phyloP scores from a whole-genome alignment of 2,113 vertebrate species.

The Scortum barcoo region DNA sequence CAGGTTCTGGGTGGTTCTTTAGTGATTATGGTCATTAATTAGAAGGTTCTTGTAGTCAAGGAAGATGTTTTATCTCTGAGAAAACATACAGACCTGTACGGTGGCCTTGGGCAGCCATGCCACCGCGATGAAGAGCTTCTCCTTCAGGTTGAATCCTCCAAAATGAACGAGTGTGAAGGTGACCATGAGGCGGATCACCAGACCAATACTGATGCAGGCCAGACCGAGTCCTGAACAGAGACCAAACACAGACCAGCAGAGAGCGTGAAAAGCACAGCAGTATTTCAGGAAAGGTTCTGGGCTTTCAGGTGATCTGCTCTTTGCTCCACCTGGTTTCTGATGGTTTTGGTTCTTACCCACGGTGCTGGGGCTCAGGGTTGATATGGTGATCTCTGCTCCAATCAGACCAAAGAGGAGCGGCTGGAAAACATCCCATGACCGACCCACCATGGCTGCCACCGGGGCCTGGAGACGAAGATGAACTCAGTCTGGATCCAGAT shows the following conservation, averaged over 20 bases:
- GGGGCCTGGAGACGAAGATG: constrained; percentile 77
- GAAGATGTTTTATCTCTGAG: background rate
- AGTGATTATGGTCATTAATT: too few species aligned
- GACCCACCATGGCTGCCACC: constrained; percentile 88
- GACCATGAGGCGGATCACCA: constrained; percentile 66
- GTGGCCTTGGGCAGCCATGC: constrained; percentile 98
- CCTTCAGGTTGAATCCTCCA: constrained; percentile 93
- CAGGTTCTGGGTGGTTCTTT: too few species aligned
- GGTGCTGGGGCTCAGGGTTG: constrained; percentile 87
- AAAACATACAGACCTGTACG: constrained; percentile 87
- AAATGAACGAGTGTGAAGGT: constrained; percentile 85
- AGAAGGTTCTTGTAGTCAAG: too few species aligned
- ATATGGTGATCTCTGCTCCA: constrained; percentile 92
- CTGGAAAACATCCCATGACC: constrained; percentile 93
- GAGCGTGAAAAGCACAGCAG: background rate
- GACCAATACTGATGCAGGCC: constrained; percentile 68
- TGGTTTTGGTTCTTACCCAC: constrained; percentile 87
- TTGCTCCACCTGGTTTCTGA: background rate
- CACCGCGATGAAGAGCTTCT: constrained; percentile 94
- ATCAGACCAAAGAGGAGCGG: constrained; percentile 96
- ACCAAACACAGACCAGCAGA: background rate
- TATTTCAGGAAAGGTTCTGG: too few species aligned
- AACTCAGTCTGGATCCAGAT: background rate
- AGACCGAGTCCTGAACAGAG: constrained; percentile 70
- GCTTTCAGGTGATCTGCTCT: background rate